Percentiles rank a stretch among this genome's conserved stretches.
Evolutionary conservation across 2,113 vertebrate species (phyloP).

Genomic region (Tricholaema leucomelas): DNA sequence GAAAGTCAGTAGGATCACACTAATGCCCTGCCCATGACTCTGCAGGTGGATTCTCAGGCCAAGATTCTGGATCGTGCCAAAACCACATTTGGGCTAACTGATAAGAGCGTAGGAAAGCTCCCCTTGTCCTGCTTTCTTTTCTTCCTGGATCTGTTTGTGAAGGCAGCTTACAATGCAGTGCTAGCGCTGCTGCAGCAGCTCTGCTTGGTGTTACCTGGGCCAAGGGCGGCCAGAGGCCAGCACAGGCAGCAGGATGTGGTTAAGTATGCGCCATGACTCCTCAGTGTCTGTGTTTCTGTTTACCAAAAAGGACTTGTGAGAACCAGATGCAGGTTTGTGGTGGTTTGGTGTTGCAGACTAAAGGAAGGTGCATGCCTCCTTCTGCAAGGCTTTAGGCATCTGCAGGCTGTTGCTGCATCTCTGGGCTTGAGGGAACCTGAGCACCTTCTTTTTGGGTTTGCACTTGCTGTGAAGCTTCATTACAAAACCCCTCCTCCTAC

Average conservation of each 20-base stretch:
- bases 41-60: neutral
- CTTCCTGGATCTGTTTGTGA: neutral
- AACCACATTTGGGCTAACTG: neutral
- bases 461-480: neutral
- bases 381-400: neutral
- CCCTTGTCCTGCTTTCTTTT: neutral
- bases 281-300: neutral
- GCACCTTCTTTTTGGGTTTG: neutral
- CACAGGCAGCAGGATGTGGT: rapidly evolving
- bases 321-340: rapidly evolving
- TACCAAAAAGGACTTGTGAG: neutral
- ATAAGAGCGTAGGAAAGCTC: neutral
- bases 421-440: neutral
- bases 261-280: neutral
- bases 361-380: neutral
- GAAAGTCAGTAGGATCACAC: neutral
- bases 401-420: neutral
- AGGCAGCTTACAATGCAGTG: neutral
- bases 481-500: neutral
- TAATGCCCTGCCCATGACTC: rapidly evolving
- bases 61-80: neutral
- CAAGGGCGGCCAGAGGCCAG: neutral
- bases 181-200: neutral
- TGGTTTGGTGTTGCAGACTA: neutral
- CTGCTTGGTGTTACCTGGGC: rapidly evolving